Evolutionary conservation across 2,888 invertebrate species (phyloP), one percentile per base, ranked within the genome.

Genomic region (Drosophila suboccidentalis): DNA sequence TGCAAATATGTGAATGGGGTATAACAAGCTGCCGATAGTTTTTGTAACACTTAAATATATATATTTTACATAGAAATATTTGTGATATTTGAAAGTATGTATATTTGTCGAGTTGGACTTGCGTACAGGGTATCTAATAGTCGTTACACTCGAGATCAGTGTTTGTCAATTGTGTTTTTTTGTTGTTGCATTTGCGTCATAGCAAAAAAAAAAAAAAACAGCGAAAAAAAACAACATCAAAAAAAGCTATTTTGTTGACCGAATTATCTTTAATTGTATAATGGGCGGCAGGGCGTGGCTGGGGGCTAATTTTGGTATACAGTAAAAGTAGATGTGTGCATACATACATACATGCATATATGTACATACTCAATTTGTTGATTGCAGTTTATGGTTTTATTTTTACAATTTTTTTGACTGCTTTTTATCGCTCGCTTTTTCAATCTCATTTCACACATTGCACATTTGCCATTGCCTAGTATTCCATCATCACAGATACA

Each of bases 181-280:
- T 51, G 44, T 58, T 74, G 26, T 67, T 73, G 67, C 74, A 68
- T 68, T 73, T 74, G 74, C 73, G 73, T 74, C 73, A 73, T 41
- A 44, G 29, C 65, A 47, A 53, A 38, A 32, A 10, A n/a, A n/a
- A n/a, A n/a, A n/a, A n/a, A n/a, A n/a, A n/a, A n/a, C n/a, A n/a
- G n/a, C n/a, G n/a, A n/a, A n/a, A n/a, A n/a, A 4, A 32, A 11
- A 26, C 19, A 10, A 39, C 41, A 49, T 44, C 9, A 50, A 19
- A 26, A 55, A 55, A 34, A 3, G 38, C 47, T 46, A 55, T 63
- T 64, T 65, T 47, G 41, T 60, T 64, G 17, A 51, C 26, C 36
- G 36, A 51, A 55, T 55, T 71, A 49, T 39, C 50, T 44, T 46
- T 71, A 51, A 71, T 51, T 72, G 65, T 65, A 39, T 39, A 50